phyloP scores from a whole-genome alignment of 1,140 invertebrate species.

The Hypsibius dujardini region DNA sequence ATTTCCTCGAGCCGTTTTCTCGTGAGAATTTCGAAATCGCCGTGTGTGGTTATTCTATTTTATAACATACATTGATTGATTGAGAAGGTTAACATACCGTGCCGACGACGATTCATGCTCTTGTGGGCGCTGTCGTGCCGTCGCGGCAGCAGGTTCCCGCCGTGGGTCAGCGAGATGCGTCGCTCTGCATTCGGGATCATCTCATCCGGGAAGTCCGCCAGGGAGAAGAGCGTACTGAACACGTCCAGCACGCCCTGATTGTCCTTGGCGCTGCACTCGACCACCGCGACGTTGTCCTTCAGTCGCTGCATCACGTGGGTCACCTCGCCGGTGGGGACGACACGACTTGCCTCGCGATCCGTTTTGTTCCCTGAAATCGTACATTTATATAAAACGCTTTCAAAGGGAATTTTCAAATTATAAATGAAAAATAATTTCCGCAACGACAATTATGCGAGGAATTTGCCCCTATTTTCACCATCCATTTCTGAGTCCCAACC shows the following conservation, averaged over 20 bases:
- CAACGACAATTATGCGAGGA: no score
- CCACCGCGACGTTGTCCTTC: conserved; percentile 28
- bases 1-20: no score
- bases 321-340: conserved; percentile 24
- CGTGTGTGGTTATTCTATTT: no score
- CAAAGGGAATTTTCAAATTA: no score
- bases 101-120: conserved; percentile 27
- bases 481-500: no score
- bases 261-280: conserved; percentile 60
- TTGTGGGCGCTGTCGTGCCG: conserved; percentile 22
- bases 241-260: conserved; percentile 58
- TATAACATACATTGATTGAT: no score
- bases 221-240: conserved; percentile 57
- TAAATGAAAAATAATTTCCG: no score
- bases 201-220: conserved; percentile 58
- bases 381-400: no score
- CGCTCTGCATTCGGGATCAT: conserved; percentile 49
- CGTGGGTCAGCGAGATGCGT: conserved; percentile 10
- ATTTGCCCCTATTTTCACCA: no score
- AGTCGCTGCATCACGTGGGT: conserved; percentile 8
- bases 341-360: conserved; percentile 51
- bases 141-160: background rate
- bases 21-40: no score
- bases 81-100: no score
- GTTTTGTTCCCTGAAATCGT: conserved; percentile 56